A percentile compares a stretch with the other conserved stretches of the same genome.
phyloP scores from a whole-genome alignment of 2,113 vertebrate genomes.

The Carassius gibelio region DNA sequence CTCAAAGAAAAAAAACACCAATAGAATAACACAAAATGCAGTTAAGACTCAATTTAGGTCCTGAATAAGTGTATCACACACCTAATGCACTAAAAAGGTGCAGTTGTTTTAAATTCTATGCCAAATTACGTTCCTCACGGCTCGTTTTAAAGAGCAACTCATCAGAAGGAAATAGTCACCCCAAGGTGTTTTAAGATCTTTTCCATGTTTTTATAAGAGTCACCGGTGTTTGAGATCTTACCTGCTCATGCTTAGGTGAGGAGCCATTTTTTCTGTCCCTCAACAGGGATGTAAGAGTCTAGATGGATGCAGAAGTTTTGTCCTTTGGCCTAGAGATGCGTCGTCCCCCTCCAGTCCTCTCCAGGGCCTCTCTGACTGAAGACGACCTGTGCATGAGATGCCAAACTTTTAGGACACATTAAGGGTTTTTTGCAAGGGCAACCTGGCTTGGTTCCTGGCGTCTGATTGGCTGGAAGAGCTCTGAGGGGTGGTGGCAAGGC shows the following conservation, averaged over 20 bases:
- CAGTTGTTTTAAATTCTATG: neutral
- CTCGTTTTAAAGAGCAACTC: neutral
- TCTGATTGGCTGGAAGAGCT: slow-evolving; percentile 43
- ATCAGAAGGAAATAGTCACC: neutral
- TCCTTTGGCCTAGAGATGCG: neutral
- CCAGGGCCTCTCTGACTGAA: slow-evolving; percentile 11
- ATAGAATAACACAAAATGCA: neutral
- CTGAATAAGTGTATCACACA: neutral
- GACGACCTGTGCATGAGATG: slow-evolving; percentile 17
- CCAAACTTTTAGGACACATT: slow-evolving; percentile 35
- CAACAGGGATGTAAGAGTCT: slow-evolving; percentile 6
- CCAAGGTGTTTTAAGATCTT: neutral
- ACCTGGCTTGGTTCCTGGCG: slow-evolving; percentile 15
- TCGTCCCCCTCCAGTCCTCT: slow-evolving; percentile 20
- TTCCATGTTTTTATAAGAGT: neutral
- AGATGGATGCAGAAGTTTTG: slow-evolving; percentile 15
- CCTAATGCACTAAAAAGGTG: neutral
- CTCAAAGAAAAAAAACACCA: neutral
- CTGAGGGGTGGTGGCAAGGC: slow-evolving; percentile 7
- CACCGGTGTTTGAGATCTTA: slow-evolving; percentile 15
- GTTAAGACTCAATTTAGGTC: neutral
- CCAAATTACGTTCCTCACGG: too few relatives aligned
- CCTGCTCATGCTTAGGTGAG: slow-evolving; percentile 23
- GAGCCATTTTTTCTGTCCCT: slow-evolving; percentile 31
- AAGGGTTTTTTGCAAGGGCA: slow-evolving; percentile 37